Conservation (phyloP, 1,140 invertebrate genomes). For the Doryteuthis pealeii region DNA sequence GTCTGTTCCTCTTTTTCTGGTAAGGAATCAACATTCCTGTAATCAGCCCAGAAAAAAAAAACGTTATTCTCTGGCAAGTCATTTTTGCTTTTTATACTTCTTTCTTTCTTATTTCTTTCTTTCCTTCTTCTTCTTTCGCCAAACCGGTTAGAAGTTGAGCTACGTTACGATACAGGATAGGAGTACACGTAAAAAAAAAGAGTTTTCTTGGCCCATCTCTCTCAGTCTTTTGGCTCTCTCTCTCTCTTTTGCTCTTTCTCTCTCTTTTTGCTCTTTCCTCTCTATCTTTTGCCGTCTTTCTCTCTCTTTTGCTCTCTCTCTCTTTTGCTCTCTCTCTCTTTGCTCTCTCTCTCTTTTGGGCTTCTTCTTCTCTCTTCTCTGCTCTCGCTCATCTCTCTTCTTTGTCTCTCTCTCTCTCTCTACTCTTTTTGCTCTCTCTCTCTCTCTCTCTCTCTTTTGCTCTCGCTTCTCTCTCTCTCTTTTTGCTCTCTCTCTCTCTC, state of each 20-base stretch:
- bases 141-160: too few relatives aligned
- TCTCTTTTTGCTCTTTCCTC: background rate
- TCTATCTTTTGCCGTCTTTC: background rate
- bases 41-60: too few relatives aligned
- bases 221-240: background rate
- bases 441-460: background rate
- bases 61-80: too few relatives aligned
- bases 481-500: background rate
- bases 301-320: background rate
- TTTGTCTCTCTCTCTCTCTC: conserved; percentile 10
- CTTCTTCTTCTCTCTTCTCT: background rate
- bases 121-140: too few relatives aligned
- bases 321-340: background rate
- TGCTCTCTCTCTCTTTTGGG: background rate
- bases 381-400: background rate
- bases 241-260: background rate
- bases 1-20: too few relatives aligned
- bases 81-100: too few relatives aligned
- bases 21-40: too few relatives aligned
- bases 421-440: background rate
- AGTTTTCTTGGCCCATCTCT: background rate
- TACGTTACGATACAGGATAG: too few relatives aligned
- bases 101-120: too few relatives aligned
- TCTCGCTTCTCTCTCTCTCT: background rate
- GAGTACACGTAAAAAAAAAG: too few relatives aligned